A percentile compares a stretch with the other conserved stretches of the same genome.
These are phyloP conservation scores for Pygmarrhopalites habei DNA, from an alignment of 1,140 invertebrate species.

Conservation along the genomic window DNA sequence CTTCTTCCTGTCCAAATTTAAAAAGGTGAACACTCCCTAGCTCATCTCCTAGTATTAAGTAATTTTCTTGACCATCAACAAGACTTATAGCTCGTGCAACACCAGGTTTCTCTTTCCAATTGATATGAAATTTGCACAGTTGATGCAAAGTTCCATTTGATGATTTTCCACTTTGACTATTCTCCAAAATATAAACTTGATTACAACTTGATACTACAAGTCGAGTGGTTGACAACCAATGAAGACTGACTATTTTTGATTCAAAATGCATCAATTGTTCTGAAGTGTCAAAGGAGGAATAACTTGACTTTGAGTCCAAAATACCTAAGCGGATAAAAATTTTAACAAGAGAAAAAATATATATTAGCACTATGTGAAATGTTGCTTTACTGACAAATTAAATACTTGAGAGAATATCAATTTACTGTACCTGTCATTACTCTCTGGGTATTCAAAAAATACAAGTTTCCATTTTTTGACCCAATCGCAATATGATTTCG, in stretches of 20 bases:
- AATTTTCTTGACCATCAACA: too few relatives aligned
- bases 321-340: too few relatives aligned
- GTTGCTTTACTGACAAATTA: too few relatives aligned
- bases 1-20: neutral
- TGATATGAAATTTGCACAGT: neutral
- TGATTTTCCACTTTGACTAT: too few relatives aligned
- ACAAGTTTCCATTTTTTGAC: neutral
- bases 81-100: neutral
- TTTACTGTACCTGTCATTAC: neutral
- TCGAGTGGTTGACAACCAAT: neutral
- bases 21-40: neutral
- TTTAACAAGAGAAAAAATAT: too few relatives aligned
- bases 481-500: neutral
- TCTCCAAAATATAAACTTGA: too few relatives aligned
- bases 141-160: too few relatives aligned
- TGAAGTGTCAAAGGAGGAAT: too few relatives aligned
- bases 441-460: neutral
- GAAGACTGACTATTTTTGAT: constrained; percentile 1
- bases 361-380: too few relatives aligned
- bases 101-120: constrained; percentile 9
- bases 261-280: neutral
- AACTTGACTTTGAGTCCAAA: too few relatives aligned
- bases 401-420: neutral
- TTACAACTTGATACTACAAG: too few relatives aligned
- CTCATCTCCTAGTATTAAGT: neutral